Base-by-base conservation (phyloP, 1,140 invertebrate species). In the Trichoplusia ni region DNA sequence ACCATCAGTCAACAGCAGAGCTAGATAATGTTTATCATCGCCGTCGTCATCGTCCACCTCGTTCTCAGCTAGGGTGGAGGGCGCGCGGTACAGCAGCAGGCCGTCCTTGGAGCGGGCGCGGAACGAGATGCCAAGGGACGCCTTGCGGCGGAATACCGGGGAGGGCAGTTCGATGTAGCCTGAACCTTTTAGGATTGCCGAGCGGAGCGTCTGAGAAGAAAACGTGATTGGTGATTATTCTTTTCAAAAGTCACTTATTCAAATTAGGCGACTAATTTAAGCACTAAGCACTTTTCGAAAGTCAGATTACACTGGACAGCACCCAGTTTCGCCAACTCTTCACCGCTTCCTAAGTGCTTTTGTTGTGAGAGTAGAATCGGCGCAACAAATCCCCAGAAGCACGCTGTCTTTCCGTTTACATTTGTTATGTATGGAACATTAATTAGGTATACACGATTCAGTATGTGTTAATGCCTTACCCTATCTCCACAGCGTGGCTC, bases 161-260 rank as follows among this genome's bases (percentile, higher is more conserved):
- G 94, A 93, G 0, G 92, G 88, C 54, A 97, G 89, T 82, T 97
- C 95, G 13, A 97, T 88, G 80, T 93, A 97, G 0, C 97, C 97
- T 58, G 94, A 91, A 4, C 96, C 96, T 56, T 94, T 92, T 2
- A 87, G 64, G 1, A 83, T 81, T 2, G 81, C 87, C 23, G 87
- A 84, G 0, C 83, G 75, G 7, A 87, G 69, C 0, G 73, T 73
- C 86, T 88, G 69, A 1, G 14, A n/a, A 18, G 25, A n/a, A 13
- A 8, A 27, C 1, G 16, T 7, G 2, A 18, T 6, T 25, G 42
- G 9, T 21, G 6, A 9, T 21, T 2, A 23, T 1, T 21, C 18
- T 9, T n/a, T 8, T n/a, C n/a, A n/a, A n/a, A n/a, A n/a, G n/a
- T n/a, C n/a, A n/a, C n/a, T n/a, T n/a, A n/a, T n/a, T n/a, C n/a